Conservation (phyloP, 2,113 vertebrate genomes). For the Miniopterus natalensis region DNA sequence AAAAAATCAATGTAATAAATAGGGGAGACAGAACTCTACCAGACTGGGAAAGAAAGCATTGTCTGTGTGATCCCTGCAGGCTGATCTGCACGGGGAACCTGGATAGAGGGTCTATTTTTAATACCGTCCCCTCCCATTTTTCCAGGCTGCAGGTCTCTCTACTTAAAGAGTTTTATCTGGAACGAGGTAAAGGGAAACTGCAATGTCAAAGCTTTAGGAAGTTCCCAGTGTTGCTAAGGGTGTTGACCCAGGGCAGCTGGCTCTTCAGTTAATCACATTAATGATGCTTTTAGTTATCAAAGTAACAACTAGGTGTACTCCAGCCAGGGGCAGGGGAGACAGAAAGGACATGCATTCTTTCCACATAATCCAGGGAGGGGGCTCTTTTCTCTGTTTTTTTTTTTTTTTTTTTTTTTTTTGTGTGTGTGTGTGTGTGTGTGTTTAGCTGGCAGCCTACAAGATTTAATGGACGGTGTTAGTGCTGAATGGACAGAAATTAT, state of each 20-base stretch:
- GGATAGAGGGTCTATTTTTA: neutral
- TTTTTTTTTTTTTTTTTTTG: neutral
- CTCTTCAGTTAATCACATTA: slow-evolving; percentile 46
- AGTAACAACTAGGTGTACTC: slow-evolving; percentile 22
- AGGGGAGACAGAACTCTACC: neutral
- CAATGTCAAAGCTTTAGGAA: slow-evolving; percentile 25
- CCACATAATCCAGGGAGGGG: neutral
- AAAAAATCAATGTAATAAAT: neutral
- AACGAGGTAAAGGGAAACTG: slow-evolving; percentile 29
- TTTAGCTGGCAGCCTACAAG: neutral
- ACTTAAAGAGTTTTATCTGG: slow-evolving; percentile 61
- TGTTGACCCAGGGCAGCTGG: neutral
- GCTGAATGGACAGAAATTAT: neutral
- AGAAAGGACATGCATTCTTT: neutral
- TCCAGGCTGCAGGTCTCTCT: neutral
- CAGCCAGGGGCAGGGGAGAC: neutral
- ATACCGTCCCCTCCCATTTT: neutral
- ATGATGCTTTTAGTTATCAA: slow-evolving; percentile 60
- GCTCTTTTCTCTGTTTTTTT: neutral
- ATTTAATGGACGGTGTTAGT: neutral
- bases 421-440: too few species aligned
- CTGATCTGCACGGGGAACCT: neutral
- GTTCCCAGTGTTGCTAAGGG: neutral
- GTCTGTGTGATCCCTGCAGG: neutral
- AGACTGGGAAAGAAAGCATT: neutral